Evolutionary conservation across 2,797 vertebrate genomes (phyloP), one percentile per base, ranked within the genome.

Genomic region (Erithacus rubecula): DNA sequence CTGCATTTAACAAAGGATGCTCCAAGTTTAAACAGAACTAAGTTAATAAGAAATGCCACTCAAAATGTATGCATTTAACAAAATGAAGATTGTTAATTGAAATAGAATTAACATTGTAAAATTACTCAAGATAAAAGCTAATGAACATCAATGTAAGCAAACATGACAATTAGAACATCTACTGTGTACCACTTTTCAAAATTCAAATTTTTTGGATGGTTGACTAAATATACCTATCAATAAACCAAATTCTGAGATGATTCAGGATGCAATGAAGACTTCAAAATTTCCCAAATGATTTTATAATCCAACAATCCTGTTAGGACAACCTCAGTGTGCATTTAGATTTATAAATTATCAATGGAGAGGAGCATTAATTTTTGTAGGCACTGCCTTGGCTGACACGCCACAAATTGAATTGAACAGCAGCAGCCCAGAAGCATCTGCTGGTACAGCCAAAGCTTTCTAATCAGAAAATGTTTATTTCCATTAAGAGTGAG

Each of bases 191-290:
- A 34, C 13, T 64, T 65, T 65, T 52, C 37, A 58, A 19, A 55
- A 87, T 60, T 65, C 7, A 64, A 47, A 27, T 43, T 23, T 67
- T 52, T 94, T 79, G 20, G 10, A 53, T 41, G 15, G 37, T 58
- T 75, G 20, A 68, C 56, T 64, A 83, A 91, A 88, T 64, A 62
- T 83, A 86, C 44, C 89, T 92, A 94, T 83, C 62, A 94, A 55
- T 46, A 1, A 29, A 46, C 27, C 83, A 87, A 55, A 87, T 79
- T 81, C 51, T 71, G 59, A 92, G 59, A 83, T 36, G 30, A 75
- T 46, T 84, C 65, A 90, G 77, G 62, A 90, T 94, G 59, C 18
- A 69, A 44, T 10, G 6, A 88, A 83, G 62, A 81, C n/a, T 75
- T 86, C 19, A 26, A 68, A 22, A 10, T 78, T 87, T 83, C 46